Evolutionary conservation across 2,797 vertebrate species (phyloP).

Genomic region (Mus caroli): DNA sequence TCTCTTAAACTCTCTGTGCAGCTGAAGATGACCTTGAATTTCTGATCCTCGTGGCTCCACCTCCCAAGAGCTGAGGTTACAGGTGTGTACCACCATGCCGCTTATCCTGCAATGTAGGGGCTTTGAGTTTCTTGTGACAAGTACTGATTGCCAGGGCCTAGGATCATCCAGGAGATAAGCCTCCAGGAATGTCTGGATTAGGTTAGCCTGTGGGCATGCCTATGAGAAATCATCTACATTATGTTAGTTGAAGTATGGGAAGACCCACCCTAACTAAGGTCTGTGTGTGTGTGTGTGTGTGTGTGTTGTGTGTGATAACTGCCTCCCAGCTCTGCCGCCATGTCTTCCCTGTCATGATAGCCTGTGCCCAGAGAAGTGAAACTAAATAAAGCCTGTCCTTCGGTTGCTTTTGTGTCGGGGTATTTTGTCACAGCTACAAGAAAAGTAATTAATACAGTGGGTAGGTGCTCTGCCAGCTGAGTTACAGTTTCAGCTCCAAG

Average conservation of each 20-base stretch:
- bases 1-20: neutral
- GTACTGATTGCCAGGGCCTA: neutral
- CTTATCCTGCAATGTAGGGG: fast-evolving
- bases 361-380: neutral
- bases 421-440: neutral
- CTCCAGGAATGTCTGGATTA: neutral
- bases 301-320: neutral
- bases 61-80: neutral
- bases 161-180: neutral
- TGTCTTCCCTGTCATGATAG: neutral
- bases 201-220: neutral
- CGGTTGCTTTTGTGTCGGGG: neutral
- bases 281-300: neutral
- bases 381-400: neutral
- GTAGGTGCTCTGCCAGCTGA: neutral
- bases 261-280: neutral
- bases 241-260: neutral
- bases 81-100: neutral
- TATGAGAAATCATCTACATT: neutral
- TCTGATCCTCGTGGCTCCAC: neutral
- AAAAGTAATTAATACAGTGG: neutral
- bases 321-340: neutral
- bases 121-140: neutral
- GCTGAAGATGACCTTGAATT: neutral
- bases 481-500: neutral